Evolutionary conservation across 1,140 invertebrate genomes (phyloP).

Genomic region (Zaprionus ornatus): DNA sequence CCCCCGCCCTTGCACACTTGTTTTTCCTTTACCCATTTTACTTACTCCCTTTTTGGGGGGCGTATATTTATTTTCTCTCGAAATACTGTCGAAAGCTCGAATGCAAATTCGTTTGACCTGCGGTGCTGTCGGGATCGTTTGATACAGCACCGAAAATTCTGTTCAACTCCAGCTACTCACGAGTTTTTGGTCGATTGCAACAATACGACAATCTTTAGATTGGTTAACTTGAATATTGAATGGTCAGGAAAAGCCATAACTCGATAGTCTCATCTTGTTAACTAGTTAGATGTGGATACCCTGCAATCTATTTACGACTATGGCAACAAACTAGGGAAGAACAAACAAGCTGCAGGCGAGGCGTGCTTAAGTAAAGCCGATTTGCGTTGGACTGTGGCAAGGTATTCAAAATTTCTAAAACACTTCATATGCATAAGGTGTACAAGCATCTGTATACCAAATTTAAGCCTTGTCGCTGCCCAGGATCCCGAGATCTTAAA

Average conservation of each 20-base stretch:
- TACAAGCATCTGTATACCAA: background rate
- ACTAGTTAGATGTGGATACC: background rate
- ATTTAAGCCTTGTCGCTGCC: background rate
- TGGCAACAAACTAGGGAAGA: background rate
- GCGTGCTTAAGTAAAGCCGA: background rate
- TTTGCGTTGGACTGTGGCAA: background rate
- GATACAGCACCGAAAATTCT: constrained; percentile 17
- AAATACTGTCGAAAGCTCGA: constrained; percentile 52
- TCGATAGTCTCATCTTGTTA: background rate
- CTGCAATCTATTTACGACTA: background rate
- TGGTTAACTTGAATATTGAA: background rate
- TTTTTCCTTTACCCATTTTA: constrained; percentile 15
- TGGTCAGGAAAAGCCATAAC: background rate
- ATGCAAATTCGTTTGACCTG: constrained; percentile 67
- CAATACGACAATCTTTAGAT: constrained; percentile 2
- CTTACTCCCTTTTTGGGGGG: constrained; percentile 3
- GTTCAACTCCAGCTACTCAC: constrained; percentile 16
- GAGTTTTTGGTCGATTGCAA: constrained; percentile 20
- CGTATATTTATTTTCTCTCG: constrained; percentile 26
- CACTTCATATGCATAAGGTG: background rate
- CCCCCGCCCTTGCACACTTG: constrained; percentile 10
- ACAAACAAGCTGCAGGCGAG: constrained; percentile 1
- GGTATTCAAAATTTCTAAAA: background rate
- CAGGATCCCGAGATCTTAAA: background rate
- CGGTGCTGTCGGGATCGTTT: constrained; percentile 38